Percentiles rank a stretch among this genome's conserved stretches.
These are phyloP conservation scores for Hofmannophila pseudospretella DNA, from an alignment of 2,888 invertebrate genomes.

Conservation along the genomic window DNA sequence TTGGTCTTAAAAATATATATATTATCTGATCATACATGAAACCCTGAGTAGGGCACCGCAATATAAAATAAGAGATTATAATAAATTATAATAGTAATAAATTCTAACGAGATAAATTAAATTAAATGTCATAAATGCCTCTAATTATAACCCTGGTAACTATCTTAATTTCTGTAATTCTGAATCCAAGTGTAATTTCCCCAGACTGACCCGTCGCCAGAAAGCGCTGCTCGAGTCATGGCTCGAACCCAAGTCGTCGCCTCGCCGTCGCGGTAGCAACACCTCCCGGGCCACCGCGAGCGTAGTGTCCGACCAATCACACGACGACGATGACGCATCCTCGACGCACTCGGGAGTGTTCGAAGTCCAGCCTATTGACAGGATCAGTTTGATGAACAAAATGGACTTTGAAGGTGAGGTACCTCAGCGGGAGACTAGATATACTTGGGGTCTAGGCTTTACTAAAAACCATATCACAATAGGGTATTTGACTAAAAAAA, in stretches of 20 bases:
- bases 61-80: no score
- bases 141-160: no score
- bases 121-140: no score
- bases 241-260: slow-evolving; percentile 19
- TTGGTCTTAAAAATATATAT: no score
- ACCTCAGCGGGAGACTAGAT: no score
- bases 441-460: no score
- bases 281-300: slow-evolving; percentile 14
- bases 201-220: slow-evolving; percentile 69
- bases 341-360: slow-evolving; percentile 28
- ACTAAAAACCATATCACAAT: no score
- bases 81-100: no score
- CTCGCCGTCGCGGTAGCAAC: slow-evolving; percentile 15
- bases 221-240: slow-evolving; percentile 55
- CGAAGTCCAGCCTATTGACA: slow-evolving; percentile 58
- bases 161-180: slow-evolving; percentile 2
- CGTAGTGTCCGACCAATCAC: slow-evolving; percentile 9
- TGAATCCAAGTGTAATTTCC: slow-evolving; percentile 1
- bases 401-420: slow-evolving; percentile 62
- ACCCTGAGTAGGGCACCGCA: no score
- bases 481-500: no score
- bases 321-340: slow-evolving; percentile 30
- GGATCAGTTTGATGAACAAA: slow-evolving; percentile 65
- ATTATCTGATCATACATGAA: no score
- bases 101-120: no score